Percentiles rank a stretch among this genome's conserved stretches.
Evolutionary conservation across 2,888 invertebrate species (phyloP).

Genomic region (Leptothorax acervorum): DNA sequence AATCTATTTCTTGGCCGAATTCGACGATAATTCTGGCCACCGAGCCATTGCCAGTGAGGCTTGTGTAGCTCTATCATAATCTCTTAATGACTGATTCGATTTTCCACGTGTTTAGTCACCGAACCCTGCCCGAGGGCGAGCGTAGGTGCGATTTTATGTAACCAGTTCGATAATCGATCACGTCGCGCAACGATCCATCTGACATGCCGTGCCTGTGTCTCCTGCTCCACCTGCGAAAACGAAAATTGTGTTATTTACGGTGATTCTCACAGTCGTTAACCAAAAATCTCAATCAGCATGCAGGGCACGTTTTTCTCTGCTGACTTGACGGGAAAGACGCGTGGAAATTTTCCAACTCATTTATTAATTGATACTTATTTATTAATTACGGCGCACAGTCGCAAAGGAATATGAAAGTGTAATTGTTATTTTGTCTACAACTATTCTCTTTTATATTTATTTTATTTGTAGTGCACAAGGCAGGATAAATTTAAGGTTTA

Average conservation of each 20-base stretch:
- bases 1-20: background rate
- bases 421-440: background rate
- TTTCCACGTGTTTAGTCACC: slow-evolving; percentile 88
- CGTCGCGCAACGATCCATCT: slow-evolving; percentile 88
- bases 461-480: background rate
- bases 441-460: background rate
- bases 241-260: slow-evolving; percentile 53
- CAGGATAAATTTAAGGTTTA: background rate
- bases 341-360: slow-evolving; percentile 23
- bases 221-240: slow-evolving; percentile 92
- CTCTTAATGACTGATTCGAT: slow-evolving; percentile 14
- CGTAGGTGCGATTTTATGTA: slow-evolving; percentile 97
- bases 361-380: background rate
- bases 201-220: slow-evolving; percentile 88
- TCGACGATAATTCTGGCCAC: background rate
- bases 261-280: background rate
- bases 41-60: background rate
- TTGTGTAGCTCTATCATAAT: background rate
- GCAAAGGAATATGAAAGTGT: background rate
- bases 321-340: background rate
- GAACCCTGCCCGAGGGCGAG: slow-evolving; percentile 96
- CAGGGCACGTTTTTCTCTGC: slow-evolving; percentile 11
- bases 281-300: slow-evolving; percentile 30
- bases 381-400: background rate
- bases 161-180: slow-evolving; percentile 93